phyloP scores from a whole-genome alignment of 2,797 vertebrate genomes.

The Sphenodon punctatus region DNA sequence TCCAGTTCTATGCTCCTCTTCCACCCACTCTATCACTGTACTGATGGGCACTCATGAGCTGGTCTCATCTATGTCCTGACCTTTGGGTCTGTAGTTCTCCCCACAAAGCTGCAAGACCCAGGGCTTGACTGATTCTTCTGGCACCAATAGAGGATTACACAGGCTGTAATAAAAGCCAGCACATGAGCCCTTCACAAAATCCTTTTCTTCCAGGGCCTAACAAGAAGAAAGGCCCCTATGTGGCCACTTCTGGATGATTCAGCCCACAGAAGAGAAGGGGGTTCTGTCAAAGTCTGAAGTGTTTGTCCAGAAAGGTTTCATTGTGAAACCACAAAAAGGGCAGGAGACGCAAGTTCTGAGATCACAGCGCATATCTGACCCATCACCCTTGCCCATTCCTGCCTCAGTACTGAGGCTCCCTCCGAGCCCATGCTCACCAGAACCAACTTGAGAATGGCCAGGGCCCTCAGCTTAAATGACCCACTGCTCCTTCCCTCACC shows the following conservation, averaged over 20 bases:
- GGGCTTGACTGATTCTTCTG: not conserved
- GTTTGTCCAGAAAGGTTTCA: not conserved
- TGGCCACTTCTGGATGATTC: accelerated
- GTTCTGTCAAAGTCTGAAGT: not conserved
- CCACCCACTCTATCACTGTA: not conserved
- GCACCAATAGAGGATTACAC: accelerated
- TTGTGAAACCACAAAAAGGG: not conserved
- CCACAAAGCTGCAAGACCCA: not conserved
- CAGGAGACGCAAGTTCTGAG: accelerated
- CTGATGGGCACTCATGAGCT: not conserved
- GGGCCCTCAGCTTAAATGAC: not conserved
- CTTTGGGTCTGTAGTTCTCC: not conserved
- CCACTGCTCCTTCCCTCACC: not conserved
- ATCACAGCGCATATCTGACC: not conserved
- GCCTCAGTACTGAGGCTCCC: not conserved
- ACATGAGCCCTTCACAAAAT: not conserved
- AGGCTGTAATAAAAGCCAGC: not conserved
- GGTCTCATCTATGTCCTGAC: not conserved
- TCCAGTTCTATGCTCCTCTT: not conserved
- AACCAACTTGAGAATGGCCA: not conserved
- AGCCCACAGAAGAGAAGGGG: not conserved
- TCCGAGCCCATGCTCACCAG: not conserved
- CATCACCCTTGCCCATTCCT: not conserved
- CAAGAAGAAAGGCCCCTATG: not conserved
- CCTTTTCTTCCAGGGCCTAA: not conserved